Evolutionary conservation across 2,797 vertebrate genomes (phyloP).

Genomic region (Centroberyx gerrardi): DNA sequence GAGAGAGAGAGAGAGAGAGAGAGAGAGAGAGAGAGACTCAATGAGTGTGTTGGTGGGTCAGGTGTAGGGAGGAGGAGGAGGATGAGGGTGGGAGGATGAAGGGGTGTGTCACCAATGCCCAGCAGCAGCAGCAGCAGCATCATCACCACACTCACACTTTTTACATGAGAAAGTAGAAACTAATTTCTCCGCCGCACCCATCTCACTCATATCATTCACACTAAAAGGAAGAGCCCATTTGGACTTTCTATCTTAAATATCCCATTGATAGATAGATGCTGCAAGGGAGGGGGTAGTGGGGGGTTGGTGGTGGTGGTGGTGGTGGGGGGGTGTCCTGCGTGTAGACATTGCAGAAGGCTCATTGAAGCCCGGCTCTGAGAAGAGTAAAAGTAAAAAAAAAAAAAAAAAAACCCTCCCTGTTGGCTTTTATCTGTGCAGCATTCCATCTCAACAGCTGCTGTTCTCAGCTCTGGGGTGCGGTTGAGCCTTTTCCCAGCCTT

Average conservation of each 20-base stretch:
- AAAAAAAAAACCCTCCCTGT: slow-evolving; percentile 60
- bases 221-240: slow-evolving; percentile 2
- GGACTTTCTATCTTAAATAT: slow-evolving; percentile 33
- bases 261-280: slow-evolving; percentile 43
- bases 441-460: slow-evolving; percentile 81
- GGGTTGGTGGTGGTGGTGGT: neutral
- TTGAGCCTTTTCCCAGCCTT: slow-evolving; percentile 74
- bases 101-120: slow-evolving; percentile 58
- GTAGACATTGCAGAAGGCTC: slow-evolving; percentile 29
- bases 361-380: slow-evolving; percentile 39
- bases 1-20: neutral
- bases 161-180: slow-evolving; percentile 28
- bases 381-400: slow-evolving; percentile 51
- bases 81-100: slow-evolving; percentile 40
- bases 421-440: slow-evolving; percentile 76
- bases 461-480: slow-evolving; percentile 82
- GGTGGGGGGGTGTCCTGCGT: neutral
- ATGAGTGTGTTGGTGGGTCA: slow-evolving; percentile 37
- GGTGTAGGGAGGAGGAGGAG: slow-evolving; percentile 39
- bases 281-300: slow-evolving; percentile 15
- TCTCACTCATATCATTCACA: slow-evolving; percentile 1
- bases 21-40: slow-evolving; percentile 20
- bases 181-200: slow-evolving; percentile 32
- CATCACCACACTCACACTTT: slow-evolving; percentile 24
- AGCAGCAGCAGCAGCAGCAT: slow-evolving; percentile 39